These are phyloP conservation scores for Molanna angustata DNA, from an alignment of 2,888 invertebrate species.

Conservation along the genomic window DNA sequence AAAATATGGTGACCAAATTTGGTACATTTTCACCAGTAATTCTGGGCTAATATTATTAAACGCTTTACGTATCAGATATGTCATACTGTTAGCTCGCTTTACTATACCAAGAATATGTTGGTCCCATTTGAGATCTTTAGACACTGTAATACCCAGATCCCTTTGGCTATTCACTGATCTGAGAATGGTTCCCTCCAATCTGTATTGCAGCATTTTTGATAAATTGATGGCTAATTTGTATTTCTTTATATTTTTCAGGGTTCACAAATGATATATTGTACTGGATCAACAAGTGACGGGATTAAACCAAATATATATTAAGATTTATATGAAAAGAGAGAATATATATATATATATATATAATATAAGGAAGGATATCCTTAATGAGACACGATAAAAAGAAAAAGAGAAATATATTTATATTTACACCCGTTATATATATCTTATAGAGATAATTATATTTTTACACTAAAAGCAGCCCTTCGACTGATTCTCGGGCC, in stretches of 20 bases:
- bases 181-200: no score
- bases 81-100: no score
- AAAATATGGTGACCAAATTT: no score
- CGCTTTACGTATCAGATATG: no score
- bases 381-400: conserved; percentile 10
- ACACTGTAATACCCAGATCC: no score
- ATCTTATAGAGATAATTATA: conserved; percentile 24
- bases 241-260: conserved; percentile 24
- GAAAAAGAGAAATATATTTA: conserved; percentile 25
- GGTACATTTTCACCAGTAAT: no score
- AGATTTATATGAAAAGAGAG: conserved; percentile 5
- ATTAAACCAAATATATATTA: conserved; percentile 28
- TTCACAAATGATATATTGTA: conserved; percentile 22
- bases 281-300: conserved; percentile 18
- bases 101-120: no score
- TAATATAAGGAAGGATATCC: conserved; percentile 2
- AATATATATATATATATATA: conserved; percentile 10
- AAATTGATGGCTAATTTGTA: no score
- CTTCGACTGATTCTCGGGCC: conserved; percentile 19
- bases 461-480: conserved; percentile 28
- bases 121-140: no score
- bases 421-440: conserved; percentile 29
- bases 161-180: no score
- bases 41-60: no score
- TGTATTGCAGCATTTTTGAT: no score